phyloP scores from a whole-genome alignment of 2,888 invertebrate genomes.

The Drosophila eohydei region DNA sequence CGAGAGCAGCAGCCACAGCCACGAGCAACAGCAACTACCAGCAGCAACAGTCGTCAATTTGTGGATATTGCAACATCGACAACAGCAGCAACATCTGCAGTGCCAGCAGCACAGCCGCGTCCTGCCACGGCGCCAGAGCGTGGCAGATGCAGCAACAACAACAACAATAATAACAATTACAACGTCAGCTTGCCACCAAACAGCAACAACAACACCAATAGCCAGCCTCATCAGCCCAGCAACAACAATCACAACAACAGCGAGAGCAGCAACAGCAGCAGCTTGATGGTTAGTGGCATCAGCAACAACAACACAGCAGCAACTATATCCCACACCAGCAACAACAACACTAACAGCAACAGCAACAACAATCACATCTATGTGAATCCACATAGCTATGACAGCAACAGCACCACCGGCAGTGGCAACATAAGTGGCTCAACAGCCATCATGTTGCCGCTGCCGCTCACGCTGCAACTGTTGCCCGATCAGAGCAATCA shows the following conservation, averaged over 20 bases:
- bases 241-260: slow-evolving; percentile 45
- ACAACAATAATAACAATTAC: slow-evolving; percentile 33
- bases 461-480: slow-evolving; percentile 48
- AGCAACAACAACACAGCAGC: slow-evolving; percentile 24
- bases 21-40: slow-evolving; percentile 31
- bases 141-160: slow-evolving; percentile 63
- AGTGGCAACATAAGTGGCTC: slow-evolving; percentile 76
- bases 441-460: slow-evolving; percentile 70
- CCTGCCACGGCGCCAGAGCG: slow-evolving; percentile 60
- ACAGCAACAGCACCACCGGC: slow-evolving; percentile 79
- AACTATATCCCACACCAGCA: slow-evolving; percentile 6
- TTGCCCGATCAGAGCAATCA: slow-evolving; percentile 43
- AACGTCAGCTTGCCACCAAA: slow-evolving; percentile 49
- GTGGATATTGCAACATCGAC: slow-evolving; percentile 39
- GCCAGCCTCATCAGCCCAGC: slow-evolving; percentile 54
- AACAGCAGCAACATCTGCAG: slow-evolving; percentile 21
- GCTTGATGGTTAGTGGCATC: slow-evolving; percentile 49
- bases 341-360: slow-evolving; percentile 29
- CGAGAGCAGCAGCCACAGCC: slow-evolving; percentile 52
- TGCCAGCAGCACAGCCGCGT: slow-evolving; percentile 20
- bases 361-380: slow-evolving; percentile 84
- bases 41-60: slow-evolving; percentile 37
- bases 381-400: slow-evolving; percentile 83
- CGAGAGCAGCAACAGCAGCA: slow-evolving; percentile 25
- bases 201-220: slow-evolving; percentile 57